Conservation (phyloP, 2,888 invertebrate genomes). For the Anticlea derivata region DNA sequence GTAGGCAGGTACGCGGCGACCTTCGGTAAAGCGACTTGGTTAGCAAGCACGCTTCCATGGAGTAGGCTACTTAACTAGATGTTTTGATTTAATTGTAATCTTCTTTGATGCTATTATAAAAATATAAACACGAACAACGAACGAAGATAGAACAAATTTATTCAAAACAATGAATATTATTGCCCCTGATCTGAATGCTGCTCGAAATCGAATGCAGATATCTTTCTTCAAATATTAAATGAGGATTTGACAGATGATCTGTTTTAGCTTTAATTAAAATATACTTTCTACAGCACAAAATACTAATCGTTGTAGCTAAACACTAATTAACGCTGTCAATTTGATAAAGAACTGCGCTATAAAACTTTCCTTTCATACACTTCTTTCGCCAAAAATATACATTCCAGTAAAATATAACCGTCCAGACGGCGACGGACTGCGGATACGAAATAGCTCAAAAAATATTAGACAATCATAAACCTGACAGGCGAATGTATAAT, state of each 20-base stretch:
- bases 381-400: conserved; percentile 7
- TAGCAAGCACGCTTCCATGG: conserved; percentile 7
- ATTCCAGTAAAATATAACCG: conserved; percentile 7
- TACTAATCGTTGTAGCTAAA: neutral
- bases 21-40: conserved; percentile 14
- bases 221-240: too few relatives aligned
- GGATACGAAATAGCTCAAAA: conserved; percentile 23
- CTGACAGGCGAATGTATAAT: conserved; percentile 23
- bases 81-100: conserved; percentile 4
- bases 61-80: conserved; percentile 5
- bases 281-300: neutral
- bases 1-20: conserved; percentile 12
- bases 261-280: neutral
- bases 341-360: neutral
- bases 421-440: conserved; percentile 13
- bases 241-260: too few relatives aligned
- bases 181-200: neutral
- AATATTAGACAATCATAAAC: conserved; percentile 22
- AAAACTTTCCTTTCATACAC: conserved; percentile 4
- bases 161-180: conserved; percentile 8
- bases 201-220: neutral
- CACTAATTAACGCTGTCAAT: neutral
- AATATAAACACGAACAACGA: too few relatives aligned
- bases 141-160: neutral
- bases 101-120: conserved; percentile 5